These are phyloP conservation scores for Adrianichthys oophorus DNA, from an alignment of 2,797 vertebrate genomes.

Conservation along the genomic window DNA sequence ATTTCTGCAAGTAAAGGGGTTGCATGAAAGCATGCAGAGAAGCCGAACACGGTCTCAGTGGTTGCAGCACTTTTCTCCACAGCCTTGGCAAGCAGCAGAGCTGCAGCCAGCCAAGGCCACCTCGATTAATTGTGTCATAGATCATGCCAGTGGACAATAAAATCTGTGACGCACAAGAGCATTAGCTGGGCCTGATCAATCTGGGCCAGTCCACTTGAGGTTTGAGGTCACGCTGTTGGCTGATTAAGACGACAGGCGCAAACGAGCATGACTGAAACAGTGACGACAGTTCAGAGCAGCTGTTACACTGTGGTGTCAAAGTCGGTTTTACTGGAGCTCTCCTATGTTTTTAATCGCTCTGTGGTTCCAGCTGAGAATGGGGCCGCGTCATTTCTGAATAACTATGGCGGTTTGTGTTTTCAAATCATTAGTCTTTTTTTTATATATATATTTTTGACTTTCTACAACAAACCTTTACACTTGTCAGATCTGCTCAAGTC, in stretches of 20 bases:
- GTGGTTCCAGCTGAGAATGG: background rate
- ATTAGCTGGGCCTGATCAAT: slow-evolving; percentile 54
- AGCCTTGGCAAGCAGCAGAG: slow-evolving; percentile 57
- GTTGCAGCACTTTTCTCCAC: slow-evolving; percentile 50
- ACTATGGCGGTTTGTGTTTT: background rate
- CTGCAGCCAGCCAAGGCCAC: slow-evolving; percentile 53
- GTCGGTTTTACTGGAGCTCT: slow-evolving; percentile 3
- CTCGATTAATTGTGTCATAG: slow-evolving; percentile 63
- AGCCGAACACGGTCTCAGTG: slow-evolving; percentile 39
- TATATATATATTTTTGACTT: too few species aligned
- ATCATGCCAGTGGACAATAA: slow-evolving; percentile 60
- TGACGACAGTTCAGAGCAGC: slow-evolving; percentile 28
- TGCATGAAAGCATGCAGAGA: slow-evolving; percentile 69
- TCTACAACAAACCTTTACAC: too few species aligned
- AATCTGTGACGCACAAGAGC: slow-evolving; percentile 50
- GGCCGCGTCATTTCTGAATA: background rate
- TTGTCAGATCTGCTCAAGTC: too few species aligned
- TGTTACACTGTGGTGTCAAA: slow-evolving; percentile 8
- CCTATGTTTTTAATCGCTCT: background rate
- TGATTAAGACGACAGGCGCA: slow-evolving; percentile 37
- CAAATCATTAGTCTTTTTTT: background rate
- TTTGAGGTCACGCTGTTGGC: slow-evolving; percentile 49
- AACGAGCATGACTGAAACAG: slow-evolving; percentile 34
- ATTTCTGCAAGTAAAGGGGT: slow-evolving; percentile 73
- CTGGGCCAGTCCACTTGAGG: slow-evolving; percentile 35